phyloP scores from a whole-genome alignment of 2,113 vertebrate genomes.

The Solea senegalensis region DNA sequence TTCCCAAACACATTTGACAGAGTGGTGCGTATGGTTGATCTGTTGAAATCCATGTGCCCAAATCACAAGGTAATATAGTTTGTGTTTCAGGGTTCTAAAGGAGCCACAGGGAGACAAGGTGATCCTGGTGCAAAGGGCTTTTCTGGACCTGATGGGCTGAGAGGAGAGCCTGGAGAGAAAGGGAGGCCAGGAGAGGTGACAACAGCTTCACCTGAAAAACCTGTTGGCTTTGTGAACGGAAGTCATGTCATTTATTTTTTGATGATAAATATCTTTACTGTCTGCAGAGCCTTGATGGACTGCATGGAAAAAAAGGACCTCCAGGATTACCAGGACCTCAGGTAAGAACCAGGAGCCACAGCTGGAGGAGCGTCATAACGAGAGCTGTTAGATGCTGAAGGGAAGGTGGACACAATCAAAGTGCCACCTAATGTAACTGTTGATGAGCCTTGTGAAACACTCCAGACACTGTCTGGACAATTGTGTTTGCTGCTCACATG shows the following conservation, averaged over 20 bases:
- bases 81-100: slow-evolving; percentile 65
- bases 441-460: no score
- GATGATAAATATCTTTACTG: not conserved
- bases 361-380: not conserved
- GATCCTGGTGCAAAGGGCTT: slow-evolving; percentile 70
- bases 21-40: not conserved
- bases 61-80: not conserved
- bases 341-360: slow-evolving; percentile 60
- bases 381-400: no score
- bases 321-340: slow-evolving; percentile 63
- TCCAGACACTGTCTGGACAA: no score
- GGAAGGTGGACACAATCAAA: no score
- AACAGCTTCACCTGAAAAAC: slow-evolving; percentile 2
- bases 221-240: not conserved
- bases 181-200: slow-evolving; percentile 78
- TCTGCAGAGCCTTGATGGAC: slow-evolving; percentile 75
- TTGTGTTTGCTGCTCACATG: no score
- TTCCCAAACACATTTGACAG: not conserved
- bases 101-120: slow-evolving; percentile 68
- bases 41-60: not conserved
- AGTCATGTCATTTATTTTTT: not conserved
- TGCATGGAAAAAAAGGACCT: slow-evolving; percentile 68
- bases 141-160: slow-evolving; percentile 69
- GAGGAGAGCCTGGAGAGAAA: slow-evolving; percentile 73
- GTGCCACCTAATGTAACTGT: no score